phyloP scores from a whole-genome alignment of 2,888 invertebrate genomes.

The Brachyopa scutellaris region DNA sequence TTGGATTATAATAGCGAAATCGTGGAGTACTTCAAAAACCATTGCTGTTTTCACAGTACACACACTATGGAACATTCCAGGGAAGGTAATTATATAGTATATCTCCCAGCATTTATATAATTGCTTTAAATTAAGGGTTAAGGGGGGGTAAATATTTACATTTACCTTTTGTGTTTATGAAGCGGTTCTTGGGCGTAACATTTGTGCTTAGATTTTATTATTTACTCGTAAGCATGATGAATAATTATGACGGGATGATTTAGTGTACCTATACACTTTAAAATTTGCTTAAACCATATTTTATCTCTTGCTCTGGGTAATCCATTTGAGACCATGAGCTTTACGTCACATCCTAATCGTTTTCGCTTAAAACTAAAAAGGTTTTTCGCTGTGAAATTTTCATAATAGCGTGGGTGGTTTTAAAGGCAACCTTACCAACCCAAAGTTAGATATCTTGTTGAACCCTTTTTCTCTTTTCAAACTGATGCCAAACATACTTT shows the following conservation, averaged over 20 bases:
- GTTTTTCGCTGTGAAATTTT: too few species aligned
- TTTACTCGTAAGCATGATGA: conserved; percentile 6
- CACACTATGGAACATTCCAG: not conserved
- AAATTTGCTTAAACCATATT: not conserved
- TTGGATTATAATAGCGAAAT: conserved; percentile 6
- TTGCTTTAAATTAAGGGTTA: conserved; percentile 1
- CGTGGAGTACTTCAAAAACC: conserved; percentile 7
- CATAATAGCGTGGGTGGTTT: too few species aligned
- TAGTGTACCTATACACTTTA: not conserved
- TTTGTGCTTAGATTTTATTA: conserved; percentile 25
- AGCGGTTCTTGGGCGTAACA: conserved; percentile 2
- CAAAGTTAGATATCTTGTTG: not conserved
- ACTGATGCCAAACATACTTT: not conserved
- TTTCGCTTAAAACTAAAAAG: too few species aligned
- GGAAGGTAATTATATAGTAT: not conserved
- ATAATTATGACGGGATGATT: conserved; percentile 15
- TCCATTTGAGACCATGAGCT: too few species aligned
- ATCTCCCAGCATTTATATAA: not conserved
- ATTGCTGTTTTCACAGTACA: conserved; percentile 10
- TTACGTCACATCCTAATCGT: too few species aligned
- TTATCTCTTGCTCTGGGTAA: too few species aligned
- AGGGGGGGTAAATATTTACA: conserved; percentile 29
- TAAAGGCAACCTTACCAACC: too few species aligned
- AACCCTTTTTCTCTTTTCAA: too few species aligned
- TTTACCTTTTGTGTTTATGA: conserved; percentile 10